Evolutionary conservation across 92 coral and sea anemone genomes (phyloP).

Genomic region (Bergia sp.): DNA sequence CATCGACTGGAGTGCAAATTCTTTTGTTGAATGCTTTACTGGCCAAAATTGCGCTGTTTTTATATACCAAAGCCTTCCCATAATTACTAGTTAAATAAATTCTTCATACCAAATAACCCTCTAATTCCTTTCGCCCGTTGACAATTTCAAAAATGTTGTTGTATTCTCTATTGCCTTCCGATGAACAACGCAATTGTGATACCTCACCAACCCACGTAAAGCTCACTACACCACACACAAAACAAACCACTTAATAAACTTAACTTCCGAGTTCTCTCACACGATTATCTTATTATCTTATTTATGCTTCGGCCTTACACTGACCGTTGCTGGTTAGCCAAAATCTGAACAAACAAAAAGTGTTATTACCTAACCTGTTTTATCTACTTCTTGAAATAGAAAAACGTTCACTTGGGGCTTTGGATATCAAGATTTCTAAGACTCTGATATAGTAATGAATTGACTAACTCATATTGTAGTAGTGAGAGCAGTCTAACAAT

Average conservation of each 20-base stretch:
- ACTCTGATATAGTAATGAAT: too few species aligned
- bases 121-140: constrained; percentile 25
- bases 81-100: not conserved
- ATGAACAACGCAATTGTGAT: not conserved
- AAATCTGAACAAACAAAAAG: not conserved
- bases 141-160: not conserved
- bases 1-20: not conserved
- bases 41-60: not conserved
- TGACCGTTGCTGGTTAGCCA: not conserved
- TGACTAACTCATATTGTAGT: too few species aligned
- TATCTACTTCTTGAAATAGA: too few species aligned
- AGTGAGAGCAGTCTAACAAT: not conserved
- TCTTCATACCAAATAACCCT: not conserved
- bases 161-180: not conserved
- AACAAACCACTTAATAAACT: not conserved
- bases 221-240: not conserved
- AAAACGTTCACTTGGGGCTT: too few species aligned
- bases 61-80: not conserved
- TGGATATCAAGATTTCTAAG: too few species aligned
- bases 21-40: not conserved
- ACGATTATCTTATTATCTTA: too few species aligned
- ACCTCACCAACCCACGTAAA: not conserved
- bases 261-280: not conserved
- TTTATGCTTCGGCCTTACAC: not conserved
- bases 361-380: not conserved